Evolutionary conservation across 2,888 invertebrate genomes (phyloP).

Genomic region (Cephalotes varians): DNA sequence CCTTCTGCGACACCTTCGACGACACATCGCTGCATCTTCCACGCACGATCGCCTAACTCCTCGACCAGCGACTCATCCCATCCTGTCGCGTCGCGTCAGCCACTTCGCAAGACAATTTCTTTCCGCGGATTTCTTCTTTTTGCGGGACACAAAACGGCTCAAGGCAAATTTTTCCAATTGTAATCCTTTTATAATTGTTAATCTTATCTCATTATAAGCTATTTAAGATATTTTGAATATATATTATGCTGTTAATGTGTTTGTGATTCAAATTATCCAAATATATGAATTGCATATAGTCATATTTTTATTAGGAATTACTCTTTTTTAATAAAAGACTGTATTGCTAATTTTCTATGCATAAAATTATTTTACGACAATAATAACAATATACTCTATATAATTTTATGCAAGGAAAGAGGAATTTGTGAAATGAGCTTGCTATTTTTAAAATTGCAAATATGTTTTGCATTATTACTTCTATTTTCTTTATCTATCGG

Average conservation of each 20-base stretch:
- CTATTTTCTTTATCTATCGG: background rate
- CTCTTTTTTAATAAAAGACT: background rate
- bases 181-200: background rate
- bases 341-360: background rate
- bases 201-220: background rate
- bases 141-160: conserved; percentile 20
- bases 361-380: background rate
- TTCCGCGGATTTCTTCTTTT: conserved; percentile 50
- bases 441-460: background rate
- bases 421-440: background rate
- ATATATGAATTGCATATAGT: background rate
- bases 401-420: background rate
- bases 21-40: conserved; percentile 36
- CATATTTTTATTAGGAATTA: background rate
- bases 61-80: conserved; percentile 25
- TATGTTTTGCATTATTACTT: background rate
- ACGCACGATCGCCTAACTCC: conserved; percentile 8
- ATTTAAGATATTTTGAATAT: background rate
- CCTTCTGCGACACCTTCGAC: conserved; percentile 39
- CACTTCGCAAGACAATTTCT: conserved; percentile 33
- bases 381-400: background rate
- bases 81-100: conserved; percentile 5
- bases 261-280: background rate
- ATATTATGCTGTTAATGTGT: background rate
- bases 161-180: conserved; percentile 23